A percentile compares a stretch with the other conserved stretches of the same genome.
Evolutionary conservation across 2,113 vertebrate genomes (phyloP).

Genomic region (Spea bombifrons): DNA sequence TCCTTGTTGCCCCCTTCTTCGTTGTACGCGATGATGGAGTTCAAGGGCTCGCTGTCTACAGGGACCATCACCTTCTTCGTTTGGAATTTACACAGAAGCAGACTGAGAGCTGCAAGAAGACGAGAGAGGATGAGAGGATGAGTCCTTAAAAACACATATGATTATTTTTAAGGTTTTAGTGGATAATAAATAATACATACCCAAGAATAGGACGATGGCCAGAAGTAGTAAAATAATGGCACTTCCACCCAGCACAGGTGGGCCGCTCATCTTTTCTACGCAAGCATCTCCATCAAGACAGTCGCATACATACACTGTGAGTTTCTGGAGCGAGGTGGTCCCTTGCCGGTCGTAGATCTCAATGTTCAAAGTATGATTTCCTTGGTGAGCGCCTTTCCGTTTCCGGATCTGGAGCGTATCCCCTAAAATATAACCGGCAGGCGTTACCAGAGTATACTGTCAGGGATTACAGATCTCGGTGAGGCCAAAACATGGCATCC

Average conservation of each 20-base stretch:
- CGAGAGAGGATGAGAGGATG: not conserved
- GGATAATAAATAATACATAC: slow-evolving; percentile 10
- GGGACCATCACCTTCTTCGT: slow-evolving; percentile 25
- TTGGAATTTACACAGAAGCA: slow-evolving; percentile 31
- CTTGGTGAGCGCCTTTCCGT: slow-evolving; percentile 2
- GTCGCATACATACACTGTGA: slow-evolving; percentile 38
- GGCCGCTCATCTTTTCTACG: not conserved
- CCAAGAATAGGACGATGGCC: not conserved
- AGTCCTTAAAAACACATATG: too few species aligned
- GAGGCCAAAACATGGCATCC: too few species aligned
- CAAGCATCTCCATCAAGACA: slow-evolving; percentile 22
- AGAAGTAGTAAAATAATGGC: slow-evolving; percentile 22
- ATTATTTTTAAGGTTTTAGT: too few species aligned
- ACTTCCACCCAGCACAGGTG: slow-evolving; percentile 22
- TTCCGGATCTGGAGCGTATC: slow-evolving; percentile 23
- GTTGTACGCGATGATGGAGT: slow-evolving; percentile 32
- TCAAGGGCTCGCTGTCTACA: slow-evolving; percentile 18
- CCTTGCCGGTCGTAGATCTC: slow-evolving; percentile 43
- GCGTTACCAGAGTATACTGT: too few species aligned
- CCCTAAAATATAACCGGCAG: not conserved
- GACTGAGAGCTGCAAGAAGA: not conserved
- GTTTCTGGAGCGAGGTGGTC: not conserved
- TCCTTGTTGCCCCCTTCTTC: slow-evolving; percentile 33
- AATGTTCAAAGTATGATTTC: slow-evolving; percentile 31
- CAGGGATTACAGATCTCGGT: too few species aligned